Percentiles rank a stretch among this genome's conserved stretches.
Conservation (phyloP, 30 jellyfish, hydroid and myxozoan genomes). For the Turritopsis dohrnii region DNA sequence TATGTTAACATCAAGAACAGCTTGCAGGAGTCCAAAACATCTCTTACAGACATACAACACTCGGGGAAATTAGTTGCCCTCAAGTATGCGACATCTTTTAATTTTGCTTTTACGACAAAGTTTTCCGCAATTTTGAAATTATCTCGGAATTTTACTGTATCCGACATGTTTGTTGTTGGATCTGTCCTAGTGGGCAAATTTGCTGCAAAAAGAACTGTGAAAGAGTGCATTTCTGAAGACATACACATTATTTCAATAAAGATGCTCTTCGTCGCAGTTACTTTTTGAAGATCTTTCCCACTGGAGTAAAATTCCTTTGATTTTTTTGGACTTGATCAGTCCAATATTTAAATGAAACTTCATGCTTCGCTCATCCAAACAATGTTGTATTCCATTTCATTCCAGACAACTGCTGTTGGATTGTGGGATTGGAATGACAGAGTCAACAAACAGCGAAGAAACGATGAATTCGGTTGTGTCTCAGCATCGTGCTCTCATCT, state of each 20-base stretch:
- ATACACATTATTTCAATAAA: too few species aligned
- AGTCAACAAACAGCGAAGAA: slow-evolving; percentile 18
- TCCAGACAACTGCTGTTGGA: slow-evolving; percentile 89
- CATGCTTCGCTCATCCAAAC: not conserved
- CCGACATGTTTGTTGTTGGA: too few species aligned
- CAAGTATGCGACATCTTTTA: slow-evolving; percentile 44
- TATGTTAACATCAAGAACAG: slow-evolving; percentile 50
- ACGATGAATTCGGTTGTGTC: slow-evolving; percentile 73
- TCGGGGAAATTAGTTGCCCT: slow-evolving; percentile 91
- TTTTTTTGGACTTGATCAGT: too few species aligned
- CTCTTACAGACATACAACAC: slow-evolving; percentile 83
- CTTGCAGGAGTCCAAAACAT: slow-evolving; percentile 42
- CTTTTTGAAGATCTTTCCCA: too few species aligned
- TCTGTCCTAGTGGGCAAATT: too few species aligned
- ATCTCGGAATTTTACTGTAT: too few species aligned
- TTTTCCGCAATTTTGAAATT: slow-evolving; percentile 92
- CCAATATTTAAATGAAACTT: not conserved
- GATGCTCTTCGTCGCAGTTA: too few species aligned
- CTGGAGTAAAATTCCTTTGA: too few species aligned
- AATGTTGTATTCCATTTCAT: not conserved
- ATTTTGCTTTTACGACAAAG: slow-evolving; percentile 47
- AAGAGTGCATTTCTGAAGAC: too few species aligned
- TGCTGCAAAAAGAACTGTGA: not conserved
- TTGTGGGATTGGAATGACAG: slow-evolving; percentile 90
- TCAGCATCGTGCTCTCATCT: slow-evolving; percentile 96